phyloP scores from a whole-genome alignment of 1,140 invertebrate species.

The Matsumurasca onukii region DNA sequence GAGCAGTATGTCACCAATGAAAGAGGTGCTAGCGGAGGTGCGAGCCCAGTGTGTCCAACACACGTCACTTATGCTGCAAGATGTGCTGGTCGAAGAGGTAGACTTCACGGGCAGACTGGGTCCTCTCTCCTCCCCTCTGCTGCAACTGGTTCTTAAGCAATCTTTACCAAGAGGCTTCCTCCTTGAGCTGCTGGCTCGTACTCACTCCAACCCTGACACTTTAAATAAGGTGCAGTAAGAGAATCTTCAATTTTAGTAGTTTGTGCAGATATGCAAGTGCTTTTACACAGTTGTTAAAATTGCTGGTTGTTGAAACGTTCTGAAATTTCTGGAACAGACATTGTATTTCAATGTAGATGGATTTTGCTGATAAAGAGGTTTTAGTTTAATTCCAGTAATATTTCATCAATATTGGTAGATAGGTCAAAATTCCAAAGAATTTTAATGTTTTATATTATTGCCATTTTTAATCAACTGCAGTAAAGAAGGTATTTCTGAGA shows the following conservation, averaged over 20 bases:
- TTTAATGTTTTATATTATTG: no score
- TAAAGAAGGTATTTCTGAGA: no score
- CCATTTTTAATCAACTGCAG: no score
- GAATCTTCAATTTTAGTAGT: not conserved
- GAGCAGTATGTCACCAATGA: constrained; percentile 58
- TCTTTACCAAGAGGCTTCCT: constrained; percentile 67
- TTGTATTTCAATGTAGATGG: no score
- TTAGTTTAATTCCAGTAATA: no score
- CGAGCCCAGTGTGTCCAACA: constrained; percentile 64
- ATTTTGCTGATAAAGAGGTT: no score
- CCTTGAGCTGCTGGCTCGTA: constrained; percentile 61
- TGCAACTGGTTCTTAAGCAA: constrained; percentile 62
- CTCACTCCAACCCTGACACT: constrained; percentile 53
- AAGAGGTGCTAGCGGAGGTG: constrained; percentile 56
- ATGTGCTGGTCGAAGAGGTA: constrained; percentile 51
- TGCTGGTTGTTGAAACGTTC: no score
- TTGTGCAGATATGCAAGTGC: no score
- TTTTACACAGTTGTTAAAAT: no score
- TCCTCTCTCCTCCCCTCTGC: constrained; percentile 53
- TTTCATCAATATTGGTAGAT: no score
- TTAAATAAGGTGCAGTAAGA: constrained; percentile 53
- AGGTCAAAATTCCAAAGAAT: no score
- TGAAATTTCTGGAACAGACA: no score
- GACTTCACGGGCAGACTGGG: constrained; percentile 30
- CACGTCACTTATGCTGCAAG: constrained; percentile 61